phyloP scores from a whole-genome alignment of 1,140 invertebrate species.

The Holotrichia oblita region DNA sequence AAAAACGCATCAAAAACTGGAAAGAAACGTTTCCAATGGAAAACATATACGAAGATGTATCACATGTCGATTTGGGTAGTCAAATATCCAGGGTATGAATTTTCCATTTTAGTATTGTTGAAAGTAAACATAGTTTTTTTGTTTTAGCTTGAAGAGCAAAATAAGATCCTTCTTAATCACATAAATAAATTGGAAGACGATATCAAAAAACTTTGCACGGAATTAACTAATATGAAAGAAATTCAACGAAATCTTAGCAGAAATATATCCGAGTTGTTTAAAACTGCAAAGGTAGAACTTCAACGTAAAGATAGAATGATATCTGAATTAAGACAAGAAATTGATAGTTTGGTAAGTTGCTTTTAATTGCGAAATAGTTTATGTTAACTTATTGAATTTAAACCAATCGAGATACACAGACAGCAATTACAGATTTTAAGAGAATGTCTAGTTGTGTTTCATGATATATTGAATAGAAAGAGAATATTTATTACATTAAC shows the following conservation, averaged over 20 bases:
- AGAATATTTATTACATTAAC: too few species aligned
- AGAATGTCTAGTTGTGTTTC: too few species aligned
- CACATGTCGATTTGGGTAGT: neutral
- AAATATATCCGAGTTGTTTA: slow-evolving; percentile 62
- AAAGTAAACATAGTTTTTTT: neutral
- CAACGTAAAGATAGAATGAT: slow-evolving; percentile 62
- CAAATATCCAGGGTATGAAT: neutral
- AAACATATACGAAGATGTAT: slow-evolving; percentile 7
- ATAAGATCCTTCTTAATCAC: slow-evolving; percentile 57
- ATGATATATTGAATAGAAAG: too few species aligned
- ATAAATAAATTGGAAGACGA: slow-evolving; percentile 42
- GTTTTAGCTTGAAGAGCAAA: slow-evolving; percentile 46
- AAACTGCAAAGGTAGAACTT: slow-evolving; percentile 64
- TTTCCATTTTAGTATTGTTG: neutral
- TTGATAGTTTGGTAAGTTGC: slow-evolving; percentile 44
- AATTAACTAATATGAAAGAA: slow-evolving; percentile 48
- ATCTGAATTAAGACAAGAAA: slow-evolving; percentile 56
- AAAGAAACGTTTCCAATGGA: neutral
- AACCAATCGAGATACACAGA: too few species aligned
- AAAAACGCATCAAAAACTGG: too few species aligned
- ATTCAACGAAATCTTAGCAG: slow-evolving; percentile 55
- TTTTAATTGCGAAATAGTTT: too few species aligned
- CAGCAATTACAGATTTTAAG: too few species aligned
- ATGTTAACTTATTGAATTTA: too few species aligned
- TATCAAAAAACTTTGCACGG: slow-evolving; percentile 43